Base-by-base conservation (phyloP, 1,140 invertebrate species). In the Drosophila watanabei region DNA sequence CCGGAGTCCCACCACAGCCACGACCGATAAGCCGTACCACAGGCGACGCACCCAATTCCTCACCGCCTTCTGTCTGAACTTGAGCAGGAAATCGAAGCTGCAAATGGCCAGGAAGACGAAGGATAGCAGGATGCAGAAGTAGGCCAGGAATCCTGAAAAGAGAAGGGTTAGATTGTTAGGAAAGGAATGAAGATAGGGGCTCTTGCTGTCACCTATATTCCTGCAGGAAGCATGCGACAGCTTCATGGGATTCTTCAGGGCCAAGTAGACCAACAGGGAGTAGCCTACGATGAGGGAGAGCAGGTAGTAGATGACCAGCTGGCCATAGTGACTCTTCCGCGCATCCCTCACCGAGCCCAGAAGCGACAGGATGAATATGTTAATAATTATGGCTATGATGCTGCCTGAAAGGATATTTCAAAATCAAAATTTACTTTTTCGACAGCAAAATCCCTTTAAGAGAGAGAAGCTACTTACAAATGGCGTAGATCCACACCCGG, bases 21-120 rank as follows among this genome's bases (percentile, higher is more conserved):
- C 95, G 95, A 33, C 95, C 0, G 95, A 95, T 72, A 96, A 95
- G 33, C 95, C 87, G 0, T 95, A 87, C 76, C 96, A 96, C 49
- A 96, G 94, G 63, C 93, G 93, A 16, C 80, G 86, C n/a, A 95
- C 93, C 72, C 89, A 93, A 58, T 91, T 94, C 35, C 87, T 93
- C 2, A 93, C 80, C 4, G 93, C 86, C 14, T 92, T 93, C 24
- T 93, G 93, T 94, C 95, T 95, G 91, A 96, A 96, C 30, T 96
- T 97, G 80, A 95, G 95, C 94, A 95, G 96, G 49, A 97, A 95
- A 81, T 97, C 96, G 65, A 96, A 95, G 73, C 96, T 96, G 94
- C 97, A 96, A 14, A 96, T 94, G 82, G 95, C 96, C 87, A 97
- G 95, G 95, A 96, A 97, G 61, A 95, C 96, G 92, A 97, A 97